A percentile compares a stretch with the other conserved stretches of the same genome.
Evolutionary conservation across 1,140 invertebrate species (phyloP).

Genomic region (Polyergus mexicanus): DNA sequence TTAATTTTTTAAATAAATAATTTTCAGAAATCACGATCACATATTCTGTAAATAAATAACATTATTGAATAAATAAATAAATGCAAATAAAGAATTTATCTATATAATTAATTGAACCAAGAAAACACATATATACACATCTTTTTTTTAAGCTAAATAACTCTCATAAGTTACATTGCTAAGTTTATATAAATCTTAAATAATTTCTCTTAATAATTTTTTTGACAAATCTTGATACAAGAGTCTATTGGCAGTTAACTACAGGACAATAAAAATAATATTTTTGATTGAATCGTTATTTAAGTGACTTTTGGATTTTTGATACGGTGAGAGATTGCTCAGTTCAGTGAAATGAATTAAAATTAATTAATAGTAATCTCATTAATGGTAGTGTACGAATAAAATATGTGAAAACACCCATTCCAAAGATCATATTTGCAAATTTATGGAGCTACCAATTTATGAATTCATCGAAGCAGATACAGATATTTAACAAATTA

Average conservation of each 20-base stretch:
- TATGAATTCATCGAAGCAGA: neutral
- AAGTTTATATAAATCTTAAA: too few species aligned
- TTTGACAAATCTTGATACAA: neutral
- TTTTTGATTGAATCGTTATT: neutral
- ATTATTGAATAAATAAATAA: neutral
- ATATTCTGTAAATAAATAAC: too few species aligned
- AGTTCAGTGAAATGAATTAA: neutral
- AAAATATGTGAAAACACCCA: neutral
- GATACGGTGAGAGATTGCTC: neutral
- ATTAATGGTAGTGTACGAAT: neutral
- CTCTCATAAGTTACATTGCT: neutral
- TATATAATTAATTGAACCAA: neutral
- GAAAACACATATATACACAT: neutral
- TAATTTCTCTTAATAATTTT: too few species aligned
- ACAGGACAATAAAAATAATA: neutral
- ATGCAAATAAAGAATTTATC: neutral
- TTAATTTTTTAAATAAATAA: neutral
- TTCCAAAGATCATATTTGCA: neutral
- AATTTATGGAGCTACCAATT: constrained; percentile 5
- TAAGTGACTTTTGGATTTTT: neutral
- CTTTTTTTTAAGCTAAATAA: neutral
- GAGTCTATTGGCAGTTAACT: neutral
- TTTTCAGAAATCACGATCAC: too few species aligned
- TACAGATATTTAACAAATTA: neutral
- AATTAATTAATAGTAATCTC: constrained; percentile 4